Percentiles rank a stretch among this genome's conserved stretches.
Conservation (phyloP, 2,888 invertebrate species). For the Hirtodrosophila alboralis region DNA sequence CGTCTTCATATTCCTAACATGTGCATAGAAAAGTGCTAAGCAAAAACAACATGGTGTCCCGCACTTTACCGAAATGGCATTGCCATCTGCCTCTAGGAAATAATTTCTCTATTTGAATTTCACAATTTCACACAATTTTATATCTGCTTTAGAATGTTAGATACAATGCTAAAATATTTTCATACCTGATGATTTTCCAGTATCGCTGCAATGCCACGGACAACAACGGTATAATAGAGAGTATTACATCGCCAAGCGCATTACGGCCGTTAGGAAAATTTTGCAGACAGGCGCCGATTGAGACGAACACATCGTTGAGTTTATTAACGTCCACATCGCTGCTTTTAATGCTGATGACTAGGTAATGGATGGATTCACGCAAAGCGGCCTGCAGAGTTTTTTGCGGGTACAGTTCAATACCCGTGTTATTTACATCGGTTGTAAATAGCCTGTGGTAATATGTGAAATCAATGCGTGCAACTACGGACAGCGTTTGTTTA, state of each 20-base stretch:
- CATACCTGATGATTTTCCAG: conserved; percentile 74
- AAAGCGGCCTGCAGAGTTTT: conserved; percentile 57
- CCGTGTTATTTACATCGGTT: conserved; percentile 17
- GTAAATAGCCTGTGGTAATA: conserved; percentile 51
- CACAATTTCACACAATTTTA: no score
- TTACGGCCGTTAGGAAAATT: conserved; percentile 81
- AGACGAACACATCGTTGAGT: conserved; percentile 71
- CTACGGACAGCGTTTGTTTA: no score
- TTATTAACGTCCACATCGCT: conserved; percentile 43
- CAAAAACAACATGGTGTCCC: no score
- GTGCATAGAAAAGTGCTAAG: no score
- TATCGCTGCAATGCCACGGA: conserved; percentile 70
- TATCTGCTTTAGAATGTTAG: no score
- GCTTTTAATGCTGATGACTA: conserved; percentile 46
- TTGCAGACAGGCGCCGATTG: conserved; percentile 80
- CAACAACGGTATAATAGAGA: conserved; percentile 70
- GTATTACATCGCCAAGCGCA: conserved; percentile 67
- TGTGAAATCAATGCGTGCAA: no score
- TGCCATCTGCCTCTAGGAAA: no score
- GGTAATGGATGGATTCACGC: conserved; percentile 48
- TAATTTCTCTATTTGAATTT: no score
- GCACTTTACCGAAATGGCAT: no score
- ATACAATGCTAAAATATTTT: no score
- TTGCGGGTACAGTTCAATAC: no score
- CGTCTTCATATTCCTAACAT: no score